Evolutionary conservation across 2,797 vertebrate genomes (phyloP).

Genomic region (Thripadectes ignobilis): DNA sequence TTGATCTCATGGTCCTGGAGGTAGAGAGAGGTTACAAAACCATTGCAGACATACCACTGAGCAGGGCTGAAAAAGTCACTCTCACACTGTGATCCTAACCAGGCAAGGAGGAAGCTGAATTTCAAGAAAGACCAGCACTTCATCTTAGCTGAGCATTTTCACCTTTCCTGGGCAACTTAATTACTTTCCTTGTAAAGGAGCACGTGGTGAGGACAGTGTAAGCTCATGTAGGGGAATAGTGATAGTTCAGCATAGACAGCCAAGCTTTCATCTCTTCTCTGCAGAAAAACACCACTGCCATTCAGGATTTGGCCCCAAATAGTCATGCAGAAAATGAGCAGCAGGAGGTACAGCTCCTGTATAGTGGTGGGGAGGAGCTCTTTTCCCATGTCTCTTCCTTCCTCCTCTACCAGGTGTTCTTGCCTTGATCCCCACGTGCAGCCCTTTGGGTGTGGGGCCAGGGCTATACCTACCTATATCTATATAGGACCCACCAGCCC

Average conservation of each 20-base stretch:
- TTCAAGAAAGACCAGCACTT: not conserved
- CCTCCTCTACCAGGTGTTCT: rapidly evolving
- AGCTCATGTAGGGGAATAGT: rapidly evolving
- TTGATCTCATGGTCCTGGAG: not conserved
- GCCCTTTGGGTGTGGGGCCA: rapidly evolving
- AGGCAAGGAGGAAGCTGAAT: not conserved
- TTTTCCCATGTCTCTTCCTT: not conserved
- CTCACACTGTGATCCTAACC: not conserved
- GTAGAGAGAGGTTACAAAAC: conserved; percentile 9
- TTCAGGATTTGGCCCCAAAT: not conserved
- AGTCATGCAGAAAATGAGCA: not conserved
- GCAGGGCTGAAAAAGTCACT: not conserved
- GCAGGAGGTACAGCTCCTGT: not conserved
- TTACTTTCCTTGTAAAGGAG: not conserved
- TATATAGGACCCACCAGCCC: not conserved
- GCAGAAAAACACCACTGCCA: not conserved
- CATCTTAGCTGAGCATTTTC: not conserved
- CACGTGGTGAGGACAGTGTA: not conserved
- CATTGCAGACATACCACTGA: not conserved
- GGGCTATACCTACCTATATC: not conserved
- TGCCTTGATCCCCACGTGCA: rapidly evolving
- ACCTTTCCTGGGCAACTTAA: not conserved
- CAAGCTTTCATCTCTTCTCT: not conserved
- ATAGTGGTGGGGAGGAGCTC: not conserved
- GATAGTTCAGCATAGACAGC: not conserved